phyloP scores from a whole-genome alignment of 1,140 invertebrate species.

The Drosophila mojavensis region DNA sequence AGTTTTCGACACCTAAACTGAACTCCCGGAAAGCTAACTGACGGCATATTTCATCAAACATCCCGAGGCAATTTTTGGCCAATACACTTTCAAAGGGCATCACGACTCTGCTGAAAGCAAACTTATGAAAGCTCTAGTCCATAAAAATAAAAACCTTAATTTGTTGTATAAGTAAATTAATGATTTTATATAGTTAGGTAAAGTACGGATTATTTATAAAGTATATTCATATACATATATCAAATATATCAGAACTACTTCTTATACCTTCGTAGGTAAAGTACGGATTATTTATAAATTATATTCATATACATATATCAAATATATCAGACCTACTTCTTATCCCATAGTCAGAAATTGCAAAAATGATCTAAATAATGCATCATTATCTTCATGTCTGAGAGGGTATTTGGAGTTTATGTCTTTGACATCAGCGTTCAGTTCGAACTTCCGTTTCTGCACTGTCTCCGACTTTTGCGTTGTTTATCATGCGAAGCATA shows the following conservation, averaged over 20 bases:
- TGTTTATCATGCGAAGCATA: conserved; percentile 24
- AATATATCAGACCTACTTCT: too few species aligned
- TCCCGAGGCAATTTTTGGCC: conserved; percentile 33
- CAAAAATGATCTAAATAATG: too few species aligned
- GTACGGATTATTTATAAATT: too few species aligned
- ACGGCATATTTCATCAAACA: conserved; percentile 56
- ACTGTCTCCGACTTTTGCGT: neutral
- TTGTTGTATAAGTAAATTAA: neutral
- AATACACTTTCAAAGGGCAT: conserved; percentile 6
- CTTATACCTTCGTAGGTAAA: too few species aligned
- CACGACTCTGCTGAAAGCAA: too few species aligned
- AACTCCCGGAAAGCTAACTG: conserved; percentile 40
- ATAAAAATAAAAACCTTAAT: too few species aligned
- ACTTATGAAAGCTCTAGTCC: too few species aligned
- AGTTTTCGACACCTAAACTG: conserved; percentile 65
- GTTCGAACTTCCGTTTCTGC: neutral
- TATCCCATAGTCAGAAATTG: neutral
- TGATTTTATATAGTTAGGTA: too few species aligned
- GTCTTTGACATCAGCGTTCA: conserved; percentile 1
- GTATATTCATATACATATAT: too few species aligned
- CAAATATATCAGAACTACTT: too few species aligned
- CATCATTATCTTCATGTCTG: neutral
- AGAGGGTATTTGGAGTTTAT: conserved; percentile 35
- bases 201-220: too few species aligned
- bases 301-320: too few species aligned